A percentile compares a stretch with the other conserved stretches of the same genome.
Evolutionary conservation across 1,140 invertebrate genomes (phyloP).

Genomic region (Pseudoatta argentina): DNA sequence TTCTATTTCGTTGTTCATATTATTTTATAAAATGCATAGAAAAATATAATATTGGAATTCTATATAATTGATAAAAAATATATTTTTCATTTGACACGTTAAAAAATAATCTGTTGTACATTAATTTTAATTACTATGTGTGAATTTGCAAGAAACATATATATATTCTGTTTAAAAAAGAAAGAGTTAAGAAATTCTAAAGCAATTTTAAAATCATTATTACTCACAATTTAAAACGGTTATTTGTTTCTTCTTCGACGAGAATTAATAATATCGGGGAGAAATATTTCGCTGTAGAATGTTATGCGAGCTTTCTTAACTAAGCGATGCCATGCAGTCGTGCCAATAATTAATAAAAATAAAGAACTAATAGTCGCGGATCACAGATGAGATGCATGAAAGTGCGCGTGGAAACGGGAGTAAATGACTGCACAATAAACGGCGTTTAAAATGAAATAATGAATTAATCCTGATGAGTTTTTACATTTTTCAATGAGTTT

Average conservation of each 20-base stretch:
- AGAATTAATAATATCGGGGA: constrained; percentile 60
- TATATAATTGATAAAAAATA: background rate
- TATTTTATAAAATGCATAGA: background rate
- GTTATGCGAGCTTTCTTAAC: constrained; percentile 69
- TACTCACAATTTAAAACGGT: background rate
- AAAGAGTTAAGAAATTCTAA: background rate
- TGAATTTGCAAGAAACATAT: background rate
- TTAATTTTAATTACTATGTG: background rate
- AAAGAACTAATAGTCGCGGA: constrained; percentile 47
- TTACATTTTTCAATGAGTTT: constrained; percentile 20
- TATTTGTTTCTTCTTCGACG: constrained; percentile 21
- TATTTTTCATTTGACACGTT: background rate
- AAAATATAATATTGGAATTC: background rate
- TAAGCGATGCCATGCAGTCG: constrained; percentile 80
- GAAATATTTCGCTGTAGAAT: constrained; percentile 47
- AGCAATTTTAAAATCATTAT: background rate
- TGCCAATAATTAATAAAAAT: constrained; percentile 77
- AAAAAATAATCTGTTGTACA: constrained; percentile 4
- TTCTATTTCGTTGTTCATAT: background rate
- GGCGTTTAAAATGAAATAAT: constrained; percentile 1
- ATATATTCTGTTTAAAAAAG: no score
- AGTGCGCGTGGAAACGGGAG: constrained; percentile 28
- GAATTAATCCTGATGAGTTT: constrained; percentile 11
- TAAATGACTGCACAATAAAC: constrained; percentile 18
- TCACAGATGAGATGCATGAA: constrained; percentile 60